phyloP scores from a whole-genome alignment of 2,113 vertebrate genomes.

The Gobio gobio region DNA sequence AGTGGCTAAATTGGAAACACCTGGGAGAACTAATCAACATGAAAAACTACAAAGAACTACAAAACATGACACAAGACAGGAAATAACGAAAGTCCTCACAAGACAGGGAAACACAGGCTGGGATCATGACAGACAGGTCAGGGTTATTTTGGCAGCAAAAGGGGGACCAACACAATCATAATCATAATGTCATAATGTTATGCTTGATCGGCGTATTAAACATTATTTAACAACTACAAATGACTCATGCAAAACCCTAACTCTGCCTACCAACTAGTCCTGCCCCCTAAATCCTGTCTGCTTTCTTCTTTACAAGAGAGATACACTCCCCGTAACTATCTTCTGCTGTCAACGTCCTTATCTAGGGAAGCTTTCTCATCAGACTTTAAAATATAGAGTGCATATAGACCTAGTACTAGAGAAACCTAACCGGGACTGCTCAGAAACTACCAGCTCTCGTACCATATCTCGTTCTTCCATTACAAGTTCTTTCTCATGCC shows the following conservation, averaged over 20 bases:
- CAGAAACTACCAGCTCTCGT: slow-evolving; percentile 3
- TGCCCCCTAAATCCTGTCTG: neutral
- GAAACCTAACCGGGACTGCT: neutral
- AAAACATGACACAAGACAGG: too few relatives aligned
- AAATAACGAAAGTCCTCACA: too few relatives aligned
- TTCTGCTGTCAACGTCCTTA: neutral
- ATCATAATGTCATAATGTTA: too few relatives aligned
- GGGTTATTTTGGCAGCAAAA: too few relatives aligned
- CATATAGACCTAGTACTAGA: neutral
- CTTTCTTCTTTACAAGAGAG: neutral
- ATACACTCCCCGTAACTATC: neutral
- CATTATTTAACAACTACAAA: neutral
- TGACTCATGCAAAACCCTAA: neutral
- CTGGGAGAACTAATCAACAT: too few relatives aligned
- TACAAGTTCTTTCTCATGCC: neutral
- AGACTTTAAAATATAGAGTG: slow-evolving; percentile 6
- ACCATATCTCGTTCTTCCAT: neutral
- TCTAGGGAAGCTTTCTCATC: neutral
- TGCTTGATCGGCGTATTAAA: neutral
- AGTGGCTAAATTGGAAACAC: too few relatives aligned
- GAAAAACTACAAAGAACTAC: too few relatives aligned
- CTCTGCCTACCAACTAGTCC: neutral
- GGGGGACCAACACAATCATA: too few relatives aligned
- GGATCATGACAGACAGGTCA: too few relatives aligned
- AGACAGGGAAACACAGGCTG: too few relatives aligned